Conservation (phyloP, 1,140 invertebrate species). For the Penaeus chinensis region DNA sequence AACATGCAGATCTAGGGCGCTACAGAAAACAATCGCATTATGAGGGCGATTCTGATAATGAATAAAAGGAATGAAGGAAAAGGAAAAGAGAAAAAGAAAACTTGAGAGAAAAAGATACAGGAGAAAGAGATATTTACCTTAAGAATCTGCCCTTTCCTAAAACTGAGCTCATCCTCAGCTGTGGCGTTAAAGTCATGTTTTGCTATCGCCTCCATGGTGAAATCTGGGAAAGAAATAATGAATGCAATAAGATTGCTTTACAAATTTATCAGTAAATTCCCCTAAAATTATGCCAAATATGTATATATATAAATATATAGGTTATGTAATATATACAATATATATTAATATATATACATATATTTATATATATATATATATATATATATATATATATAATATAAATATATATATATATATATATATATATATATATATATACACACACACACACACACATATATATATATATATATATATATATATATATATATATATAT, state of each 20-base stretch:
- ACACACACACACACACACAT: neutral
- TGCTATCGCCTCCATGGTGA: slow-evolving; percentile 94
- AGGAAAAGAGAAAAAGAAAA: neutral
- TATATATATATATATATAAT: neutral
- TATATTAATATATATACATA: neutral
- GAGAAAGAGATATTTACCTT: slow-evolving; percentile 78
- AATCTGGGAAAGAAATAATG: slow-evolving; percentile 27
- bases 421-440: slow-evolving; percentile 22
- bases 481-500: slow-evolving; percentile 19
- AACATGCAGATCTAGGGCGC: too few relatives aligned
- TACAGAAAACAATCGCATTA: too few relatives aligned
- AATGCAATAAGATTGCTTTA: neutral
- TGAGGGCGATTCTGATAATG: too few relatives aligned
- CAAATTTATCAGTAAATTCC: neutral
- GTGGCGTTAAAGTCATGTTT: slow-evolving; percentile 99
- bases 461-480: slow-evolving; percentile 19
- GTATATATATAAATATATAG: too few relatives aligned
- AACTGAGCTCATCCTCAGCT: slow-evolving; percentile 98
- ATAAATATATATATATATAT: slow-evolving; percentile 3
- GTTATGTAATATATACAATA: neutral
- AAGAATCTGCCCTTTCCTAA: slow-evolving; percentile 91
- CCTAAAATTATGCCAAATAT: too few relatives aligned
- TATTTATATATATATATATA: too few relatives aligned
- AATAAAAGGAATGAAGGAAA: too few relatives aligned
- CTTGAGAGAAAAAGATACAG: slow-evolving; percentile 63